Conservation (phyloP, 2,113 vertebrate species). For the Anoplopoma fimbria region DNA sequence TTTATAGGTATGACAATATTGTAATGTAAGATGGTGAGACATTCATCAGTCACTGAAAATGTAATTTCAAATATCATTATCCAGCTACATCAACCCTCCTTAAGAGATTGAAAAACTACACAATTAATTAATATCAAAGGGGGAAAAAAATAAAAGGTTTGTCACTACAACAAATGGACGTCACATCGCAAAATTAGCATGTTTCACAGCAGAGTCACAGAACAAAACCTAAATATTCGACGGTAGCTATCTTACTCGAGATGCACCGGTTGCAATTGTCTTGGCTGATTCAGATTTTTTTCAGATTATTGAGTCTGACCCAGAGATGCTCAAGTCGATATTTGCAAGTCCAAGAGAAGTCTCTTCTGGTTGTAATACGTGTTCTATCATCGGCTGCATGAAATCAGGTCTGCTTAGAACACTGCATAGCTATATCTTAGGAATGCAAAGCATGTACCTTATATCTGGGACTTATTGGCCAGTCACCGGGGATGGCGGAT, state of each 20-base stretch:
- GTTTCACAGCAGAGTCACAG: conserved; percentile 8
- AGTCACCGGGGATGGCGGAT: not conserved
- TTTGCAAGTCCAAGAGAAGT: no score
- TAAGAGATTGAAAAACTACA: conserved; percentile 7
- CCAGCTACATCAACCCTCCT: conserved; percentile 12
- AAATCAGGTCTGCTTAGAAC: no score
- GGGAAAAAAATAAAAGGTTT: conserved; percentile 7
- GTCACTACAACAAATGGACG: conserved; percentile 50
- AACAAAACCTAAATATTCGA: conserved; percentile 7
- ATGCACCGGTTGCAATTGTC: not conserved
- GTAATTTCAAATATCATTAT: conserved; percentile 28
- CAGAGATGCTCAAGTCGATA: no score
- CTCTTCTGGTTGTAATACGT: no score
- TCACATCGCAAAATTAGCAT: conserved; percentile 31
- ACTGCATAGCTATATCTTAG: no score
- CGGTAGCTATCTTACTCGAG: not conserved
- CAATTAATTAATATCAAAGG: not conserved
- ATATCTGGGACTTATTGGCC: not conserved
- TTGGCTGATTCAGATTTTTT: not conserved
- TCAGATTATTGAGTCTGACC: no score
- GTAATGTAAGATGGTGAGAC: not conserved
- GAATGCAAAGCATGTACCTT: no score
- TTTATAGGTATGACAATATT: conserved; percentile 17
- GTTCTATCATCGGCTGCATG: no score
- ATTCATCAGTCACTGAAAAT: conserved; percentile 40